These are phyloP conservation scores for Tetragnatha montana DNA, from an alignment of 2,888 invertebrate genomes.

Conservation along the genomic window DNA sequence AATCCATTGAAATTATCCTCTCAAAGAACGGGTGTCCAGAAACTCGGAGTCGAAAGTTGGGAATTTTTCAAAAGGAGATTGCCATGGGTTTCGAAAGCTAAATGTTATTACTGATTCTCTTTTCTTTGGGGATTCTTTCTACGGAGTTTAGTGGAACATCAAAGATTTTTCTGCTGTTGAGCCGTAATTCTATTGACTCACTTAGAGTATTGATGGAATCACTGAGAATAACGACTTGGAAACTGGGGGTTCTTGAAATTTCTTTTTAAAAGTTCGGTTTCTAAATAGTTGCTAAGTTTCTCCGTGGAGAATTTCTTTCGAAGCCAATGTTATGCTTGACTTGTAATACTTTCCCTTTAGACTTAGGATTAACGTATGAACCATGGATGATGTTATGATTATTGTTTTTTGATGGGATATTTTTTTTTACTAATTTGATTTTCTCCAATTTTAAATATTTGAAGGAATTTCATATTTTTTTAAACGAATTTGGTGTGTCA, in stretches of 20 bases:
- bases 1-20: constrained; percentile 51
- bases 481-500: no score
- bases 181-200: constrained; percentile 37
- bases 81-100: constrained; percentile 23
- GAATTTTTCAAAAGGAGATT: constrained; percentile 32
- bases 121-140: neutral
- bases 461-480: no score
- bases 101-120: constrained; percentile 44
- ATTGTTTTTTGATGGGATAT: no score
- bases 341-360: no score
- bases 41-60: constrained; percentile 15
- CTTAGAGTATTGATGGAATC: constrained; percentile 30
- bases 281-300: neutral
- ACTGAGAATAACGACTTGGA: neutral
- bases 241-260: neutral
- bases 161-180: constrained; percentile 26
- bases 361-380: no score
- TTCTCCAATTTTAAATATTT: no score
- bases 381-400: no score
- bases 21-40: constrained; percentile 27
- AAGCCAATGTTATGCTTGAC: no score
- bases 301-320: neutral
- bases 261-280: neutral
- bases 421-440: no score
- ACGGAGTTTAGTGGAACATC: constrained; percentile 23